These are phyloP conservation scores for Anniella stebbinsi DNA, from an alignment of 2,797 vertebrate species.

Conservation along the genomic window DNA sequence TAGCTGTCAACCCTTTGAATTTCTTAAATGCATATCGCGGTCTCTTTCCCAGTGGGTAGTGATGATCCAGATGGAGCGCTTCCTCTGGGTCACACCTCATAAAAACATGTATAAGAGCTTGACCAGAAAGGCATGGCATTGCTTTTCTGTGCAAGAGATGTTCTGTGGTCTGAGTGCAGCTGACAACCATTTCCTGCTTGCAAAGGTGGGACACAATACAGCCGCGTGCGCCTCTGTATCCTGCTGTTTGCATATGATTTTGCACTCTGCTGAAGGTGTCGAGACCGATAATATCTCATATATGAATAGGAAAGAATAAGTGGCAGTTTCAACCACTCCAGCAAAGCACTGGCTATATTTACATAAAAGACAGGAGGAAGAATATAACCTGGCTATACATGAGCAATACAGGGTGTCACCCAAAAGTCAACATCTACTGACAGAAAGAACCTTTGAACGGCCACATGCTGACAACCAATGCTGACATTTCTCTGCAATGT, in stretches of 20 bases:
- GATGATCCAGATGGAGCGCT: background rate
- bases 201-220: background rate
- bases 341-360: background rate
- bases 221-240: background rate
- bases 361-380: background rate
- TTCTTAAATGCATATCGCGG: background rate
- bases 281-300: background rate
- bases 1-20: background rate
- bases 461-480: background rate
- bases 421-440: background rate
- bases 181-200: background rate
- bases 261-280: background rate
- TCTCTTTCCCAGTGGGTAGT: background rate
- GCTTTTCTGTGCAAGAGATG: background rate
- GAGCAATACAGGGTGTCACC: background rate
- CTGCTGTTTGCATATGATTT: background rate
- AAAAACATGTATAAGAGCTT: background rate
- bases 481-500: background rate
- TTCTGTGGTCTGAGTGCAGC: background rate
- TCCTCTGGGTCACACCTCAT: background rate
- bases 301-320: background rate
- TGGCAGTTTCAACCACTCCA: background rate
- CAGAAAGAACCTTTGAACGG: constrained; percentile 9
- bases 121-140: background rate
- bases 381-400: background rate